Evolutionary conservation across 1,140 invertebrate species (phyloP).

Genomic region (Camponotus floridanus): DNA sequence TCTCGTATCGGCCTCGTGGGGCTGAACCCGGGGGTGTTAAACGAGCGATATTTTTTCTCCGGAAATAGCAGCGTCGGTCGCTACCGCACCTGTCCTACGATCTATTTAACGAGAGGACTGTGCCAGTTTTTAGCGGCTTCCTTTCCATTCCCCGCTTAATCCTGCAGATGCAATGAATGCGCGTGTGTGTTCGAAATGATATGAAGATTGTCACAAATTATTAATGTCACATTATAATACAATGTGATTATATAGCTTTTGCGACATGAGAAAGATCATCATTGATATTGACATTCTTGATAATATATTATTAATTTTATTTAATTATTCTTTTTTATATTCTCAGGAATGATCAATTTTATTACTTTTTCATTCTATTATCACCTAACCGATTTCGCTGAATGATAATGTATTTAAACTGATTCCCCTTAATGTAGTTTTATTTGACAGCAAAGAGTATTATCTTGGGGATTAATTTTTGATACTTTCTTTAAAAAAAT

Average conservation of each 20-base stretch:
- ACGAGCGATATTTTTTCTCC: slow-evolving; percentile 68
- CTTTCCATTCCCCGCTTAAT: slow-evolving; percentile 43
- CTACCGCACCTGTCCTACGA: slow-evolving; percentile 61
- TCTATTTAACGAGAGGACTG: slow-evolving; percentile 52
- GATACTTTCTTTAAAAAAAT: slow-evolving; percentile 40
- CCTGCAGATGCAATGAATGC: background rate
- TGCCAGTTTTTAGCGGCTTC: slow-evolving; percentile 15
- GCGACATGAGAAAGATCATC: slow-evolving; percentile 10
- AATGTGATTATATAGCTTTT: background rate
- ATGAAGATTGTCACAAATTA: slow-evolving; percentile 25
- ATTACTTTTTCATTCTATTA: background rate
- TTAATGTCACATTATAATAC: slow-evolving; percentile 31
- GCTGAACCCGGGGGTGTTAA: slow-evolving; percentile 60
- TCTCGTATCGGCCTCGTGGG: slow-evolving; percentile 67
- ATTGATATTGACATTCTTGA: slow-evolving; percentile 39
- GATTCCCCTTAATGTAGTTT: slow-evolving; percentile 1
- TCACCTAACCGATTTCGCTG: background rate
- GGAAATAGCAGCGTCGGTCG: slow-evolving; percentile 61
- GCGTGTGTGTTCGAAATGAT: background rate
- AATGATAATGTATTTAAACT: background rate
- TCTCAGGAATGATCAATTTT: background rate
- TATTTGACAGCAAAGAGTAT: background rate
- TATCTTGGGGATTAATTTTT: background rate
- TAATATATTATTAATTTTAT: slow-evolving; percentile 24
- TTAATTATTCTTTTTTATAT: background rate